Conservation (phyloP, 2,888 invertebrate species). For the Acleris sparsana region DNA sequence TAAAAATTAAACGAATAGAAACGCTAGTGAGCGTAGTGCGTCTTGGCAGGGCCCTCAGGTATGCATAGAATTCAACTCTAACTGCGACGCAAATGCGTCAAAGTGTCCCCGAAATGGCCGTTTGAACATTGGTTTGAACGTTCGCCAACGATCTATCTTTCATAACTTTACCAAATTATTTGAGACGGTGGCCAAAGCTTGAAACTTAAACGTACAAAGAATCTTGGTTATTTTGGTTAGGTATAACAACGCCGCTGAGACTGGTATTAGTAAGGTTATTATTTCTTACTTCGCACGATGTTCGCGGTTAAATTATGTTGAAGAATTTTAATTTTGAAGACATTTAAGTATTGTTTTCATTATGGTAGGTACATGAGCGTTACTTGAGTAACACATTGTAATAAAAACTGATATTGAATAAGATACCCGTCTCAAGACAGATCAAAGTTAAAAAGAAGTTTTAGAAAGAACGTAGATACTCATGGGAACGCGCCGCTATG, state of each 20-base stretch:
- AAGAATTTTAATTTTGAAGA: no score
- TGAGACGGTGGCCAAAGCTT: background rate
- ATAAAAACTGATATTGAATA: no score
- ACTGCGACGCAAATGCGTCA: background rate
- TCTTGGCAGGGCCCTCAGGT: no score
- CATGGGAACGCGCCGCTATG: no score
- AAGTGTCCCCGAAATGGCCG: constrained; percentile 22
- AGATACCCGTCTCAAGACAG: no score
- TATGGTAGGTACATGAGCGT: background rate
- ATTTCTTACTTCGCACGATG: no score
- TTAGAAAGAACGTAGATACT: no score
- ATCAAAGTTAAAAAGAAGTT: no score
- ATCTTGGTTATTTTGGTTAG: background rate
- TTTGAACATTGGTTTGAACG: constrained; percentile 25
- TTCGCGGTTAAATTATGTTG: no score
- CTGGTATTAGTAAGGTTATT: constrained; percentile 6
- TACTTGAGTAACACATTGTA: constrained; percentile 14
- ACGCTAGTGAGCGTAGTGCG: no score
- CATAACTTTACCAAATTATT: constrained; percentile 15
- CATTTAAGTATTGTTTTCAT: no score
- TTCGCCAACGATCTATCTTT: constrained; percentile 23
- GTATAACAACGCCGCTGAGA: background rate
- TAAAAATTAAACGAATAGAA: no score
- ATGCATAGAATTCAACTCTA: constrained; percentile 13
- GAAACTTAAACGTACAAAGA: background rate